Evolutionary conservation across 2,113 vertebrate genomes (phyloP).

Genomic region (Cyanistes caeruleus): DNA sequence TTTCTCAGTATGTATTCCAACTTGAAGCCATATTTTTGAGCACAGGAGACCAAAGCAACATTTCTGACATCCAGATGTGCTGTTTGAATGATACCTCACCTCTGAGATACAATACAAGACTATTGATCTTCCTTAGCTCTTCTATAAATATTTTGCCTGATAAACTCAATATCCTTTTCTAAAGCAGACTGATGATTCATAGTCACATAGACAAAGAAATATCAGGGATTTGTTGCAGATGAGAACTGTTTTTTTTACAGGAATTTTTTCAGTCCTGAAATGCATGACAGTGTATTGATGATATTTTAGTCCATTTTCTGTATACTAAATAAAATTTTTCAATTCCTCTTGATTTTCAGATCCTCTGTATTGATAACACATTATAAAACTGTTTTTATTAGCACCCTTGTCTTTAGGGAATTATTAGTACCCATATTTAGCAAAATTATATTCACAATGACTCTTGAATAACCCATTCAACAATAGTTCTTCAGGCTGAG

Average conservation of each 20-base stretch:
- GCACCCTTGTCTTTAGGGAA: not conserved
- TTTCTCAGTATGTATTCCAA: not conserved
- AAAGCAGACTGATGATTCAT: conserved; percentile 3
- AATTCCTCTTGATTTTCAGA: not conserved
- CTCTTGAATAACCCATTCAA: not conserved
- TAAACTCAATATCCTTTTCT: not conserved
- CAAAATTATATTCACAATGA: not conserved
- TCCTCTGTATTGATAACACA: not conserved
- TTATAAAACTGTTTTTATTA: not conserved
- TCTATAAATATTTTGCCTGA: not conserved
- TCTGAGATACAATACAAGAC: not conserved
- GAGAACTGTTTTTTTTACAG: not conserved
- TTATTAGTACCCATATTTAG: not conserved
- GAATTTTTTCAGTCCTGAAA: not conserved
- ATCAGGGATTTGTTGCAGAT: not conserved
- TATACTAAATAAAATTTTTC: not conserved
- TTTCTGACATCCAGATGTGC: not conserved
- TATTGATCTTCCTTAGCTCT: conserved; percentile 21
- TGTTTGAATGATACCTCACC: not conserved
- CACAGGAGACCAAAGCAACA: not conserved
- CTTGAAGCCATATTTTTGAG: not conserved
- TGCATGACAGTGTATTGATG: not conserved
- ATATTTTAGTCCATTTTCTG: not conserved
- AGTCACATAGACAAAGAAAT: not conserved
- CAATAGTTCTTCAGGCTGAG: not conserved